These are phyloP conservation scores for Bembecia ichneumoniformis DNA, from an alignment of 2,888 invertebrate species.

Conservation along the genomic window DNA sequence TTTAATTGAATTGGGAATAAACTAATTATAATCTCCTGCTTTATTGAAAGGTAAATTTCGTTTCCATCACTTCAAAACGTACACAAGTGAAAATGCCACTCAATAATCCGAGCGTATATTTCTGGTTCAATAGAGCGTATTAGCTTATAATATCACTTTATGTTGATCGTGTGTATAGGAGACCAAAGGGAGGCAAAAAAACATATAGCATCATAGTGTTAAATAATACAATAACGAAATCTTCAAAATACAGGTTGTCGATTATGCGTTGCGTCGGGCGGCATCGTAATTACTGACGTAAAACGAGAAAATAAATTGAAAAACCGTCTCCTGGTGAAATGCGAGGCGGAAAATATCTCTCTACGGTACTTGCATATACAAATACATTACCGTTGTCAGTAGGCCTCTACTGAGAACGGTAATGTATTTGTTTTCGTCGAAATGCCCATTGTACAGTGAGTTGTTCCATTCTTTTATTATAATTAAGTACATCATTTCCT, in stretches of 20 bases:
- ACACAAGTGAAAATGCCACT: background rate
- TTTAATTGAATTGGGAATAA: too few relatives aligned
- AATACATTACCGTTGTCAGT: too few relatives aligned
- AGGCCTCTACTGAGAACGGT: slow-evolving; percentile 49
- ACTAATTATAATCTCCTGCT: too few relatives aligned
- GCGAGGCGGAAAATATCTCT: slow-evolving; percentile 52
- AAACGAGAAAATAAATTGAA: slow-evolving; percentile 67
- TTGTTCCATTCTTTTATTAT: slow-evolving; percentile 30
- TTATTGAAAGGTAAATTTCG: too few relatives aligned
- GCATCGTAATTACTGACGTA: slow-evolving; percentile 57
- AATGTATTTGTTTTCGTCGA: slow-evolving; percentile 61
- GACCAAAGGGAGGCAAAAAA: background rate
- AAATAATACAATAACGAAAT: slow-evolving; percentile 14
- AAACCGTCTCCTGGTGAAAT: slow-evolving; percentile 57
- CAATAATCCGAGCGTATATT: background rate
- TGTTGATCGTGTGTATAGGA: background rate
- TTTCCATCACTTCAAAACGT: too few relatives aligned
- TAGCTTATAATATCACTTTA: background rate
- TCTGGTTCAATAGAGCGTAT: slow-evolving; percentile 5
- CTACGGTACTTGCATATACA: slow-evolving; percentile 47
- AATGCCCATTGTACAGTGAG: slow-evolving; percentile 50
- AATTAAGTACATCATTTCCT: slow-evolving; percentile 34
- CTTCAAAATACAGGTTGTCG: slow-evolving; percentile 32
- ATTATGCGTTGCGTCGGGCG: slow-evolving; percentile 44
- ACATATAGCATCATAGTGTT: slow-evolving; percentile 1